These are phyloP conservation scores for Anastatus disparis DNA, from an alignment of 1,140 invertebrate genomes.

Conservation along the genomic window DNA sequence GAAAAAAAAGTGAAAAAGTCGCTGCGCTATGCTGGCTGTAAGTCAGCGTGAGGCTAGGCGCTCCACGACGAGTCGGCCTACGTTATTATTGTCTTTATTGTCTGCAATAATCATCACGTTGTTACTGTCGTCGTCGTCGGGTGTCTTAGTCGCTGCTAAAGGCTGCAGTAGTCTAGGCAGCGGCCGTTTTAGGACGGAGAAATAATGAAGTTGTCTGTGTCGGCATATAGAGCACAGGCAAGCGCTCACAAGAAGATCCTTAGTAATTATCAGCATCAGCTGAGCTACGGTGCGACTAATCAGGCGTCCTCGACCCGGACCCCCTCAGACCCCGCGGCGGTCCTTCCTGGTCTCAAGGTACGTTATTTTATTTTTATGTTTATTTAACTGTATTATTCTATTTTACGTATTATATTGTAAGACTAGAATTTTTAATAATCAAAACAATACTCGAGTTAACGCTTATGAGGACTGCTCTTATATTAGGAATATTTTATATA, in stretches of 20 bases:
- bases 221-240: constrained; percentile 83
- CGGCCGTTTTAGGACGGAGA: constrained; percentile 51
- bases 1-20: no score
- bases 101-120: not conserved
- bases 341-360: constrained; percentile 70
- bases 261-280: constrained; percentile 79
- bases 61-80: no score
- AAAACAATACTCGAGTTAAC: no score
- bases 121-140: not conserved
- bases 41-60: not conserved
- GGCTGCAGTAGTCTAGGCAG: not conserved
- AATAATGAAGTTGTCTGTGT: constrained; percentile 87
- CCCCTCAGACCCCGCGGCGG: constrained; percentile 65
- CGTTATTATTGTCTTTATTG: not conserved
- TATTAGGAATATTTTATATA: no score
- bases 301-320: constrained; percentile 69
- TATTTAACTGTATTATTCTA: not conserved
- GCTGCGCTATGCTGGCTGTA: constrained; percentile 5
- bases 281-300: constrained; percentile 81
- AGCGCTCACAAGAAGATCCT: constrained; percentile 85
- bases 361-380: no score
- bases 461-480: no score
- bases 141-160: no score
- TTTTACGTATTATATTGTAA: not conserved
- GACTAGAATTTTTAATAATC: no score